Evolutionary conservation across 2,797 vertebrate species (phyloP), one percentile per base, ranked within the genome.

Genomic region (Eulemur coronatus): DNA sequence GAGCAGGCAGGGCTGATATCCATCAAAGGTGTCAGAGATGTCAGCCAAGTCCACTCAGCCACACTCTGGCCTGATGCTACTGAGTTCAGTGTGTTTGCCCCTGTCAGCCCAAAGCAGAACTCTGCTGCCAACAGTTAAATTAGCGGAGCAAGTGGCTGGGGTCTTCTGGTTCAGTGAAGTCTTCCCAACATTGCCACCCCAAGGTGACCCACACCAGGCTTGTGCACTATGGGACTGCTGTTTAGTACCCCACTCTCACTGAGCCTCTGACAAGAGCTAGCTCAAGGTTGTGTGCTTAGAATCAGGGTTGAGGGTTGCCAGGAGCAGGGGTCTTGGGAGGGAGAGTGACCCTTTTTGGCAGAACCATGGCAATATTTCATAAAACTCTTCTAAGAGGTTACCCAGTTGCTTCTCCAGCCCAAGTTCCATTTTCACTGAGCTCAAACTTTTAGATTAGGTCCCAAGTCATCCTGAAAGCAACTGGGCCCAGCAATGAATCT

Each of bases 11-110:
- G 67, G 73, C 91, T 93, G 87, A 90, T 80, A 95, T 96, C 96
- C 93, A 97, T 96, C 96, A 95, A 73, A 94, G 78, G 35, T 95
- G 76, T 93, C 86, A 81, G 86, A 91, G 73, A 84, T 85, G 86
- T 85, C 96, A 89, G 81, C n/a, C 50, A 82, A 90, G 57, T 73
- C 63, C 72, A 92, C 22, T 84, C 67, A 73, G 72, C 30, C 86
- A 91, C 82, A 72, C 38, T 91, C 57, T 63, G 69, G n/a, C 65
- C 80, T 61, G 61, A 75, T 10, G 63, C 57, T 82, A 50, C 75
- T 81, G 52, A 84, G 81, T 87, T 97, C 89, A 84, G 14, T 38
- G 55, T 33, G 72, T n/a, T 93, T 82, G 20, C 41, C 61, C 41
- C 84, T 75, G 33, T 85, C 67, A 26, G 81, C 75, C 82, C 61